Evolutionary conservation across 2,113 vertebrate species (phyloP), one percentile per base, ranked within the genome.

Genomic region (Syngnathoides biaculeatus): DNA sequence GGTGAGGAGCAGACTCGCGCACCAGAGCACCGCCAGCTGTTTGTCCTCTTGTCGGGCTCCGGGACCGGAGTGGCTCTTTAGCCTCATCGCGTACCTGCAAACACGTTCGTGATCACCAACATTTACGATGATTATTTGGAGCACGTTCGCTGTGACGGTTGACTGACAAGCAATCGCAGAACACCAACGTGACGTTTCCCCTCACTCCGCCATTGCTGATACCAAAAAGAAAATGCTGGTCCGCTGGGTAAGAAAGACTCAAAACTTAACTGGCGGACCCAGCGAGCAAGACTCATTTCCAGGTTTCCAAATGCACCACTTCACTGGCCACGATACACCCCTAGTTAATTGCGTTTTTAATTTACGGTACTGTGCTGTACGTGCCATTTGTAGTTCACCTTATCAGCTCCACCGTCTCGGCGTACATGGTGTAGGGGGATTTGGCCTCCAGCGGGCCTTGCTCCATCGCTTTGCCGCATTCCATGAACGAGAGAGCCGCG

Each of bases 381-480:
- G 8, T n/a, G 22, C 15, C 2, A 15, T 17, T 62, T 24, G 2
- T 8, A 43, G 64, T 53, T 91, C 67, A 98, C 97, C 95, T 95
- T 85, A 99, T 98, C 35, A 99, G 94, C 83, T 99, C 97, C 77
- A 98, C 95, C 1, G 97, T 99, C 92, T 99, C 97, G 1, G 97
- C 94, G 77, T 99, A 99, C 97, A 99, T 99, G 22, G 95, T 94
- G 5, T 96, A 97, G 3, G 97, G 97, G 71, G 97, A 99, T 75
- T 99, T 99, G 30, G 95, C 95, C 81, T 98, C 97, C 64, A 98
- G 92, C 0, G 97, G 97, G 2, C 96, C 95, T 87, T 95, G 94
- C 65, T 99, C 97, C 97, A 99, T 98, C 3, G 96, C 97, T 82
- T 98, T 98, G 70, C 97, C 97, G 87, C 97, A 99, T 85, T 98